Evolutionary conservation across 2,888 invertebrate species (phyloP).

Genomic region (Chloroclystis v-ata): DNA sequence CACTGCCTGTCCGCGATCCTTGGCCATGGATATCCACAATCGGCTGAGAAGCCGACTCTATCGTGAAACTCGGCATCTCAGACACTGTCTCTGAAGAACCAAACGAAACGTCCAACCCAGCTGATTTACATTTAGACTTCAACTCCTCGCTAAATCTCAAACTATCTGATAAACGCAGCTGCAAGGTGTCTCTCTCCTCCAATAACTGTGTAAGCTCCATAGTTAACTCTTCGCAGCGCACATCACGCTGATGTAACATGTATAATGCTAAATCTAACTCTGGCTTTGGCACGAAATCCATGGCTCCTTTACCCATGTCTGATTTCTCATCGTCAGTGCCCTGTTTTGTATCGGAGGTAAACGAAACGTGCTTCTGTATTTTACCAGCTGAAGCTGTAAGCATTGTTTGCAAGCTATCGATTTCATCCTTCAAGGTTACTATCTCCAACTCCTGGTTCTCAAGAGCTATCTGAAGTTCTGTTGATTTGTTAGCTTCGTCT

Average conservation of each 20-base stretch:
- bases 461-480: slow-evolving; percentile 79
- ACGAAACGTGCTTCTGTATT: slow-evolving; percentile 69
- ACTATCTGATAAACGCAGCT: slow-evolving; percentile 88
- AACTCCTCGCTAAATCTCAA: slow-evolving; percentile 83
- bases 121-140: slow-evolving; percentile 46
- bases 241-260: slow-evolving; percentile 91
- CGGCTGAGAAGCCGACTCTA: slow-evolving; percentile 48
- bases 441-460: slow-evolving; percentile 86
- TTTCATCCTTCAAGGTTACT: slow-evolving; percentile 83
- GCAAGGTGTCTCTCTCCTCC: slow-evolving; percentile 91
- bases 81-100: slow-evolving; percentile 47
- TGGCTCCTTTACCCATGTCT: slow-evolving; percentile 41
- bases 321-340: slow-evolving; percentile 36
- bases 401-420: slow-evolving; percentile 57
- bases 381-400: slow-evolving; percentile 52
- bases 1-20: slow-evolving; percentile 62
- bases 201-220: slow-evolving; percentile 88
- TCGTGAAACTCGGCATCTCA: slow-evolving; percentile 48
- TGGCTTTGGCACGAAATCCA: slow-evolving; percentile 73
- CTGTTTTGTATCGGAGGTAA: slow-evolving; percentile 65
- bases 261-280: slow-evolving; percentile 89
- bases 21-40: slow-evolving; percentile 62
- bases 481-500: slow-evolving; percentile 75
- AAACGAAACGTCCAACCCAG: slow-evolving; percentile 47
- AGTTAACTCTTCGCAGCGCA: slow-evolving; percentile 91